Evolutionary conservation across 2,797 vertebrate genomes (phyloP).

Genomic region (Lophotriccus pileatus): DNA sequence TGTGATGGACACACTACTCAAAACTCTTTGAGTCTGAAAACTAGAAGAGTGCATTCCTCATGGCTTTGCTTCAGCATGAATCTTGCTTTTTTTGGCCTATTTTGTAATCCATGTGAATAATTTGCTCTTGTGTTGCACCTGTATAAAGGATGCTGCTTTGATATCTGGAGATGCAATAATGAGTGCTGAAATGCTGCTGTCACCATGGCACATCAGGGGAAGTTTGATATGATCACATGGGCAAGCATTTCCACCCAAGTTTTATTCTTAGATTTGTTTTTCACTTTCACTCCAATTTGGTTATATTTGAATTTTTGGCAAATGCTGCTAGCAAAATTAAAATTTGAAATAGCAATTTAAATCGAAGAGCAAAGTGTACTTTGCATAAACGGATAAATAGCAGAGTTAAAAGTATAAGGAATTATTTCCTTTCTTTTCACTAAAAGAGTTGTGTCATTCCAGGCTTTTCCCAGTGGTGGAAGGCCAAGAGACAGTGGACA

Average conservation of each 20-base stretch:
- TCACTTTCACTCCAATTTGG: background rate
- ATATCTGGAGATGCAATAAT: background rate
- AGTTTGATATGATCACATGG: background rate
- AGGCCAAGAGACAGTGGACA: background rate
- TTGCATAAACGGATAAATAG: slow-evolving; percentile 17
- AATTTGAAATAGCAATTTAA: slow-evolving; percentile 1
- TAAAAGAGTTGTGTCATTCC: background rate
- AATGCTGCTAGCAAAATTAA: slow-evolving; percentile 1
- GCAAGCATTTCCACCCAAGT: background rate
- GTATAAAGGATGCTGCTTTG: background rate
- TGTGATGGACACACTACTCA: background rate
- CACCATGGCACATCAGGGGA: background rate
- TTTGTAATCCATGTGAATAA: background rate
- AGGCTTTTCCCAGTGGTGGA: background rate
- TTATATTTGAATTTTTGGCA: slow-evolving; percentile 42
- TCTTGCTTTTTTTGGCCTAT: background rate
- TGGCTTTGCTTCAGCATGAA: background rate
- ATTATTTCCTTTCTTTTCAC: background rate
- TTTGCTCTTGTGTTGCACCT: background rate
- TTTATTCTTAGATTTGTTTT: slow-evolving; percentile 44
- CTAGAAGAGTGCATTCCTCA: background rate
- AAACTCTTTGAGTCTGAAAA: background rate
- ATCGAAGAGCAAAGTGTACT: background rate
- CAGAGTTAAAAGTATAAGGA: background rate
- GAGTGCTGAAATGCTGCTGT: background rate